These are phyloP conservation scores for Odontesthes bonariensis DNA, from an alignment of 2,113 vertebrate species.

Conservation along the genomic window DNA sequence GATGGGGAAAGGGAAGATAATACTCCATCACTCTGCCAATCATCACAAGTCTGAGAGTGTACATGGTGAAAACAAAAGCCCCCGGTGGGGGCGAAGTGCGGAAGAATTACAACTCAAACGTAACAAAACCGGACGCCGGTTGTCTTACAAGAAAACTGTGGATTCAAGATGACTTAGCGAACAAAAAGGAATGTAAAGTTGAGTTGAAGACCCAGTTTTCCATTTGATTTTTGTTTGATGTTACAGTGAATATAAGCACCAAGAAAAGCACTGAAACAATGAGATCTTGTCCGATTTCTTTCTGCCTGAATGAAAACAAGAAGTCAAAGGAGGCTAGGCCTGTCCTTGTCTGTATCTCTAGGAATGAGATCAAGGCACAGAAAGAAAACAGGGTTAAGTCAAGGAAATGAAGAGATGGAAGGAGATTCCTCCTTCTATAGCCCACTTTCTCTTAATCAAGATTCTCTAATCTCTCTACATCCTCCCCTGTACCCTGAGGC, in stretches of 20 bases:
- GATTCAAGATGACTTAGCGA: conserved; percentile 21
- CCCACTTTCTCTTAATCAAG: conserved; percentile 56
- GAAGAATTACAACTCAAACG: conserved; percentile 42
- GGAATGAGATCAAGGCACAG: conserved; percentile 8
- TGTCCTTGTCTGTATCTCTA: conserved; percentile 11
- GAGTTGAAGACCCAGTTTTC: conserved; percentile 10
- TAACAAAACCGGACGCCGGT: conserved; percentile 47
- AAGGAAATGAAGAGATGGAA: conserved; percentile 49
- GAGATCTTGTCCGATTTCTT: neutral
- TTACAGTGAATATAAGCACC: conserved; percentile 46
- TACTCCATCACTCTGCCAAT: conserved; percentile 43
- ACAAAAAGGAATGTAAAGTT: conserved; percentile 10
- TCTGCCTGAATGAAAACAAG: conserved; percentile 39
- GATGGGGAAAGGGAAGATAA: conserved; percentile 54
- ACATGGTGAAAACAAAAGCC: conserved; percentile 36
- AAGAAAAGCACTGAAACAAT: conserved; percentile 51
- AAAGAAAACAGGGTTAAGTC: conserved; percentile 21
- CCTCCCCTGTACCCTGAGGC: conserved; percentile 15
- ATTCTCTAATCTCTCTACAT: conserved; percentile 59
- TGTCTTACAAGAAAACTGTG: conserved; percentile 27
- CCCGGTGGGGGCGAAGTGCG: conserved; percentile 20
- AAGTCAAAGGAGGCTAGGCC: conserved; percentile 21
- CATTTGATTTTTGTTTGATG: conserved; percentile 47
- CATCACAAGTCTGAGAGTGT: conserved; percentile 59
- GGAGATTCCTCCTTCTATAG: conserved; percentile 19